phyloP scores from a whole-genome alignment of 1,140 invertebrate species.

The Asobara japonica region DNA sequence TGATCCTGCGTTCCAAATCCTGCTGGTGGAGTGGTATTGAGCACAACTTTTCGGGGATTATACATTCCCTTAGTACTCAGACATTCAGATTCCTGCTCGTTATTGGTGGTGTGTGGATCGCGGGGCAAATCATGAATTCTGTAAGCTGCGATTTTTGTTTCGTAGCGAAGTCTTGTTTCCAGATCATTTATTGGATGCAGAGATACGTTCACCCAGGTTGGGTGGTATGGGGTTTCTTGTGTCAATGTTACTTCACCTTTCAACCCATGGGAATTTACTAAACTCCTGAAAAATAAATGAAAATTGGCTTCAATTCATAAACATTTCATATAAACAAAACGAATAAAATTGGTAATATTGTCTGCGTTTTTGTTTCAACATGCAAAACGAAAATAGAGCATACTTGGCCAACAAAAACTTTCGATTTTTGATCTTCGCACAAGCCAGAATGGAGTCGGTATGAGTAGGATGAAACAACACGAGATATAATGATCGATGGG shows the following conservation, averaged over 20 bases:
- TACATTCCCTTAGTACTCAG: conserved; percentile 74
- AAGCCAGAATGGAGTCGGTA: conserved; percentile 81
- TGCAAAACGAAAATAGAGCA: conserved; percentile 57
- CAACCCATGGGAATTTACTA: conserved; percentile 83
- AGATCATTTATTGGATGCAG: conserved; percentile 73
- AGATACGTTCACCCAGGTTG: conserved; percentile 82
- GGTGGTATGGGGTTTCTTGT: conserved; percentile 86
- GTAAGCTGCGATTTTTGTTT: conserved; percentile 71
- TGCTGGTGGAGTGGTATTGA: conserved; percentile 70
- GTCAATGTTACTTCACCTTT: conserved; percentile 81
- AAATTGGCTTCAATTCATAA: no score
- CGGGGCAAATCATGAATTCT: conserved; percentile 77
- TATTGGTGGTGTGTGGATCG: conserved; percentile 63
- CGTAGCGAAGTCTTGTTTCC: conserved; percentile 73
- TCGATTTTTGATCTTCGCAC: conserved; percentile 81
- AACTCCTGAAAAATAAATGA: conserved; percentile 67
- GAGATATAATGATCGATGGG: conserved; percentile 80
- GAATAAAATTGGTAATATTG: no score
- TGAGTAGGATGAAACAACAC: conserved; percentile 86
- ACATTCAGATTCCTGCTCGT: conserved; percentile 66
- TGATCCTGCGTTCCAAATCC: conserved; percentile 85
- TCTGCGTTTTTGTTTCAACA: no score
- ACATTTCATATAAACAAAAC: no score
- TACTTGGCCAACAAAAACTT: conserved; percentile 76
- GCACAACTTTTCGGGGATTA: conserved; percentile 74